A percentile compares a stretch with the other conserved stretches of the same genome.
Evolutionary conservation across 2,888 invertebrate species (phyloP).

Genomic region (Synergus japonicus): DNA sequence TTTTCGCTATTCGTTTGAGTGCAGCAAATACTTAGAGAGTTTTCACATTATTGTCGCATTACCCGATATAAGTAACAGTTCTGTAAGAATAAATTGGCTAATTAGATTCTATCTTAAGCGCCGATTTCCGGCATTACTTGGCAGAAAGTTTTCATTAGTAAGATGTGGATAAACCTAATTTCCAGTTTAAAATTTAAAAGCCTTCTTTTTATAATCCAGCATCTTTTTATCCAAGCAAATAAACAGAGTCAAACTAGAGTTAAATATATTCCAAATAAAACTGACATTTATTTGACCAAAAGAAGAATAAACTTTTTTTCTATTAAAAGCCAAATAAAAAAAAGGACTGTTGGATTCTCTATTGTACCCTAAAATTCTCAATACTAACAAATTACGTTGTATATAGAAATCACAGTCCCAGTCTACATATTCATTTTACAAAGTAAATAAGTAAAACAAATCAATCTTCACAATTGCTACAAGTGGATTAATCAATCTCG

Average conservation of each 20-base stretch:
- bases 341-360: background rate
- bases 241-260: background rate
- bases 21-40: slow-evolving; percentile 38
- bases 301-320: no score
- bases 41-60: slow-evolving; percentile 41
- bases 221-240: background rate
- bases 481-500: background rate
- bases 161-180: slow-evolving; percentile 38
- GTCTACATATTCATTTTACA: background rate
- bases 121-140: slow-evolving; percentile 36
- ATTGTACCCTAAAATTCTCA: background rate
- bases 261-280: no score
- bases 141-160: slow-evolving; percentile 39
- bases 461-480: background rate
- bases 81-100: slow-evolving; percentile 40
- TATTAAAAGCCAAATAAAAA: background rate
- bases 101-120: slow-evolving; percentile 38
- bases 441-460: background rate
- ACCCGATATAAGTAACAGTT: slow-evolving; percentile 39
- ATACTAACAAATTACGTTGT: background rate
- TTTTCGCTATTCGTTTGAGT: slow-evolving; percentile 41
- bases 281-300: no score
- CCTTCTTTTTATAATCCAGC: background rate
- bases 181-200: background rate
- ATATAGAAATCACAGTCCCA: background rate